A percentile compares a stretch with the other conserved stretches of the same genome.
Conservation (phyloP, 2,113 vertebrate species). For the Atlantisia rogersi region DNA sequence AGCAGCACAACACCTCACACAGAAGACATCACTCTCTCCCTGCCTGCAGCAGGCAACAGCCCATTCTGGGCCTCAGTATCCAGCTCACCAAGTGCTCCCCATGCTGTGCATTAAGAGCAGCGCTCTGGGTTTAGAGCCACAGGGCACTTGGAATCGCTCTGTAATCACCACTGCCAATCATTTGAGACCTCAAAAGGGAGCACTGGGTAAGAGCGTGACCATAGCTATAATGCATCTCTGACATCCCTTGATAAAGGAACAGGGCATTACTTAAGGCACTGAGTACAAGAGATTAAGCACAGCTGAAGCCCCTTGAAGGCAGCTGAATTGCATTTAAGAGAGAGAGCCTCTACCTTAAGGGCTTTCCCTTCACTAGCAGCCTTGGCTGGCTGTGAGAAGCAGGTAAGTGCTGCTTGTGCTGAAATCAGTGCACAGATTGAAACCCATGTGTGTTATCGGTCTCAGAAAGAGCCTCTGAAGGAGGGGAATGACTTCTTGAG, state of each 20-base stretch:
- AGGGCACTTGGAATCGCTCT: not conserved
- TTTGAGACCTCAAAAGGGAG: not conserved
- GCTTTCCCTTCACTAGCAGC: not conserved
- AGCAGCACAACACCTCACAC: not conserved
- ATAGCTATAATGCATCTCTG: not conserved
- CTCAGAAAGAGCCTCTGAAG: not conserved
- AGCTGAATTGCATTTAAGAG: not conserved
- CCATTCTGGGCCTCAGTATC: not conserved
- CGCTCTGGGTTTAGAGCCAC: not conserved
- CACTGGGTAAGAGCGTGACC: not conserved
- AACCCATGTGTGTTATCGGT: accelerated
- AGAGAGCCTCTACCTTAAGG: not conserved
- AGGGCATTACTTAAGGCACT: not conserved
- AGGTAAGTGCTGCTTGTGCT: not conserved
- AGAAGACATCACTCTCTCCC: too few relatives aligned
- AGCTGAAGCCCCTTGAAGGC: not conserved
- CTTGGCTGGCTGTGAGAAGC: not conserved
- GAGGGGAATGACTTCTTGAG: not conserved
- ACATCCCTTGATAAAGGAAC: not conserved
- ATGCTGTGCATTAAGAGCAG: not conserved
- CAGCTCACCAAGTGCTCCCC: accelerated
- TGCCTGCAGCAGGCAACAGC: not conserved
- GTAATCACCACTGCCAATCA: not conserved
- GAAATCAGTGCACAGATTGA: not conserved
- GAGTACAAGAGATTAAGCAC: not conserved